Evolutionary conservation across 2,113 vertebrate species (phyloP), one percentile per base, ranked within the genome.

Genomic region (Corvus moneduloides): DNA sequence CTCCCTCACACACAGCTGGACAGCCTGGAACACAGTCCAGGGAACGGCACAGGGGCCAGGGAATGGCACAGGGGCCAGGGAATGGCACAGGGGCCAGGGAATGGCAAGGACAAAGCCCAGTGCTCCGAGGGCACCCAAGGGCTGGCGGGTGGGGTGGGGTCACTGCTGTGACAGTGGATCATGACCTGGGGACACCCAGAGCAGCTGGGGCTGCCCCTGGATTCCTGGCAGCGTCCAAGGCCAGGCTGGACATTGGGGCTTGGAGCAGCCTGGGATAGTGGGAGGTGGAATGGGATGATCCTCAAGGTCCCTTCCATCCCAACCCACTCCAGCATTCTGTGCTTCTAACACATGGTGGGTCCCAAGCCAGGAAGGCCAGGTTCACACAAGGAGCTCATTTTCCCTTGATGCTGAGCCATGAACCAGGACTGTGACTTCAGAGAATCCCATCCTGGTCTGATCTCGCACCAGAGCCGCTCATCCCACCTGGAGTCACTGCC

Each of bases 71-170:
- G 37, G 59, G 26, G 11, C 37, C 26, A 43, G 52, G 20, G 55
- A 56, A 56, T 4, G 6, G 59, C 24, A 62, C 59, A 6, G 37
- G 59, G 26, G 11, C 37, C 26, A 43, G 52, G 20, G 55, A 56
- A 56, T 3, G 6, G 1, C 9, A 37, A 5, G 48, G 52, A 33
- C 21, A 13, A 10, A 32, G 32, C 59, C 6, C 43, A 6, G 17
- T 1, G 8, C 8, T 14, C 3, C 0, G 13, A 39, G 49, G 39
- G 37, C 37, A 37, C 37, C 7, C 1, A 1, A 20, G 64, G 61
- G 59, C 20, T 7, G 48, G 24, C 7, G 3, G 39, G 51, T 4
- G n/a, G 41, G 1, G 7, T 24, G 49, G 52, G 75, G 2, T 23
- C 55, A 5, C 5, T 3, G 23, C 39, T 8, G n/a, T 6, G 43